Conservation (phyloP, 2,888 invertebrate genomes). For the Hermaeophaga mercurialis region DNA sequence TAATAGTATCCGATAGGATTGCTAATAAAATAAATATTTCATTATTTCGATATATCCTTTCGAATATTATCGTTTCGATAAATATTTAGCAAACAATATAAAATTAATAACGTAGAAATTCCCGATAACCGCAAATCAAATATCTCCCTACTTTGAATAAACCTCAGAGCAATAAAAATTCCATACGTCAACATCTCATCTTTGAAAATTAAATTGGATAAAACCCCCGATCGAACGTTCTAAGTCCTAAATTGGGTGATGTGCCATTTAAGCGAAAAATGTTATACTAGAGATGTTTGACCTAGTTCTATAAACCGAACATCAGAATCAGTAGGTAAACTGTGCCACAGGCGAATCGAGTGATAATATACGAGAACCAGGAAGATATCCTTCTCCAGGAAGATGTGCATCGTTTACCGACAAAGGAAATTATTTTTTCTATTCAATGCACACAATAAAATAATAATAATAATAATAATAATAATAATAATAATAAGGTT, state of each 20-base stretch:
- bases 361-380: conserved; percentile 4
- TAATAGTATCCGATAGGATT: no score
- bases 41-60: no score
- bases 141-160: conserved; percentile 11
- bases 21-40: background rate
- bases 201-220: conserved; percentile 22
- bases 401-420: no score
- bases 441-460: no score
- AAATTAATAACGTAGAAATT: background rate
- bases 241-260: conserved; percentile 11
- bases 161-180: conserved; percentile 18
- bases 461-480: no score
- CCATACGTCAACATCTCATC: conserved; percentile 18
- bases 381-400: background rate
- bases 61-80: no score
- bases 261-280: conserved; percentile 16
- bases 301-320: conserved; percentile 8
- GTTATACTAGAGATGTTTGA: conserved; percentile 14
- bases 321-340: conserved; percentile 14
- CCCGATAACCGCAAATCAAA: background rate
- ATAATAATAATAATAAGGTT: no score
- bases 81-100: no score
- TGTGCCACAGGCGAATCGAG: conserved; percentile 9
- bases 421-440: no score
- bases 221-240: conserved; percentile 1